Percentiles rank a stretch among this genome's conserved stretches.
Evolutionary conservation across 2,888 invertebrate species (phyloP).

Genomic region (Apantesis nais): DNA sequence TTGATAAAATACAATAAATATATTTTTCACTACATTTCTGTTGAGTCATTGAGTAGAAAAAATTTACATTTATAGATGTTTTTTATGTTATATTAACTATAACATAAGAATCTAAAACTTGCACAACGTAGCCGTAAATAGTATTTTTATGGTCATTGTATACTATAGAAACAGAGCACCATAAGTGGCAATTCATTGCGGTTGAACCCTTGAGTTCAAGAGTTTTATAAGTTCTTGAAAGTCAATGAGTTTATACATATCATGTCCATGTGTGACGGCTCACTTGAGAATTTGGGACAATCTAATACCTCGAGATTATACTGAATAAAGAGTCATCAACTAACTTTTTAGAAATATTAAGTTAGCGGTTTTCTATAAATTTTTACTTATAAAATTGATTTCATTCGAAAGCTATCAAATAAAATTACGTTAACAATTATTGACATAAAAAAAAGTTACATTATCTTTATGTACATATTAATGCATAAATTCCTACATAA

Average conservation of each 20-base stretch:
- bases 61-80: conserved; percentile 28
- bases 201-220: conserved; percentile 28
- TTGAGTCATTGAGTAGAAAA: conserved; percentile 30
- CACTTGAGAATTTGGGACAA: conserved; percentile 40
- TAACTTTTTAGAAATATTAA: too few species aligned
- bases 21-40: conserved; percentile 33
- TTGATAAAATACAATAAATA: conserved; percentile 27
- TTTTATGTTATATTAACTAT: conserved; percentile 21
- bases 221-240: conserved; percentile 28
- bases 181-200: conserved; percentile 16
- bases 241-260: conserved; percentile 46
- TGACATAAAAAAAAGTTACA: not conserved
- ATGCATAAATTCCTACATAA: not conserved
- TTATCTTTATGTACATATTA: not conserved
- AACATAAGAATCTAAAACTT: conserved; percentile 26
- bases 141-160: conserved; percentile 8
- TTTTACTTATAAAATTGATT: not conserved
- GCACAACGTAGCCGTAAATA: conserved; percentile 24
- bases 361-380: not conserved
- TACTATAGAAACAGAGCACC: conserved; percentile 22
- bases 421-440: too few species aligned
- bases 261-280: conserved; percentile 54
- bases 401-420: not conserved
- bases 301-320: conserved; percentile 17
- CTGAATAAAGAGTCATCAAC: not conserved